Evolutionary conservation across 2,113 vertebrate species (phyloP), one percentile per base, ranked within the genome.

Genomic region (Trinectes maculatus): DNA sequence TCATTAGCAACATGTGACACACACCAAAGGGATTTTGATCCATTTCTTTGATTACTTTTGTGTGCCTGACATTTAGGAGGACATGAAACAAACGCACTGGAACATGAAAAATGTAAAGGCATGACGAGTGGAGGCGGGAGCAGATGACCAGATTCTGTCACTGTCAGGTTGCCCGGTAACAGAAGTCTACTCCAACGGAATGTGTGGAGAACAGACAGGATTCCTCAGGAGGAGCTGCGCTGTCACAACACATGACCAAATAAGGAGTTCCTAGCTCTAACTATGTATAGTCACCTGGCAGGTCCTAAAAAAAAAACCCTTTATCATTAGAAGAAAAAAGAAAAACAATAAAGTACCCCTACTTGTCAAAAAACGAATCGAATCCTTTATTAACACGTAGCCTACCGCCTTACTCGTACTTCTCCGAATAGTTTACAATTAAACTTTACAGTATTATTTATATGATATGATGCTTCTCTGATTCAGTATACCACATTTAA

Each of bases 81-180:
- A 72, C 67, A 58, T 76, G 76, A 82, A 72, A 74, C 51, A 48
- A 75, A 67, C 24, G 52, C 46, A 56, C 42, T 56, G 72, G 72
- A 85, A 84, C 81, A 83, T 76, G 77, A 83, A 72, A 37, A 77
- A 82, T 82, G 78, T 82, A 77, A 82, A 86, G 76, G 66, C 77
- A 80, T 68, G 67, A 70, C n/a, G 74, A 48, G 72, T 81, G 84
- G 85, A 77, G 87, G 87, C 60, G 82, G 82, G 71, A 83, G 70
- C 82, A 89, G 85, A 89, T 85, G 83, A 89, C 63, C 80, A 81
- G 69, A 69, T 80, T 84, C 79, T 29, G 81, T 86, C 79, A 80
- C 65, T 81, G 77, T 88, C 71, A 79, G 79, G 83, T 90, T 90
- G 87, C 87, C 84, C 82, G 36, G 89, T 87, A 89, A 90, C 89